phyloP scores from a whole-genome alignment of 1,140 invertebrate genomes.

The Latrodectus geometricus region DNA sequence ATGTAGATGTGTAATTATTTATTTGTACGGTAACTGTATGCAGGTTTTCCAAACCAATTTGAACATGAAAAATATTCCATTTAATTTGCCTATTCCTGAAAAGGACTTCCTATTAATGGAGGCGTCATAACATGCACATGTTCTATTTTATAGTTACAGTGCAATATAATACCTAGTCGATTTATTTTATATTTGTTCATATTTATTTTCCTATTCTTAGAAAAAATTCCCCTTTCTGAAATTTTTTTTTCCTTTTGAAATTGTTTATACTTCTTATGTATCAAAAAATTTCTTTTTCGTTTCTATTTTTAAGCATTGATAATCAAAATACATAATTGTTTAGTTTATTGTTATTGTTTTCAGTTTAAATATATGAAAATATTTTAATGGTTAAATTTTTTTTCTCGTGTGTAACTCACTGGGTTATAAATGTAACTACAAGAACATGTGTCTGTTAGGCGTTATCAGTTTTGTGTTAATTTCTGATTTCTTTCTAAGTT shows the following conservation, averaged over 20 bases:
- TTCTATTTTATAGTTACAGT: slow-evolving; percentile 1
- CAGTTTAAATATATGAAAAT: no score
- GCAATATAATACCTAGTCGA: slow-evolving; percentile 54
- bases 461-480: slow-evolving; percentile 2
- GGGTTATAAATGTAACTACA: no score
- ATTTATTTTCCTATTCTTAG: background rate
- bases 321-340: no score
- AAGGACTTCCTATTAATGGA: slow-evolving; percentile 5
- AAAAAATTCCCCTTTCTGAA: no score
- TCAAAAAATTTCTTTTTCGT: no score
- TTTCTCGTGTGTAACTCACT: no score
- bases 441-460: background rate
- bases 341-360: no score
- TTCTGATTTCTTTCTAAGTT: slow-evolving; percentile 19
- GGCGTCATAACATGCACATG: slow-evolving; percentile 11
- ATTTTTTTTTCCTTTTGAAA: no score
- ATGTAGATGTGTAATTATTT: slow-evolving; percentile 62
- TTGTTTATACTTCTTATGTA: no score
- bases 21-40: slow-evolving; percentile 58
- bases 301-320: no score
- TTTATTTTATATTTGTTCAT: background rate
- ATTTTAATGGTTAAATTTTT: no score
- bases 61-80: slow-evolving; percentile 19
- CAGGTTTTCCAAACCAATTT: slow-evolving; percentile 53
- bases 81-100: slow-evolving; percentile 17